phyloP scores from a whole-genome alignment of 2,113 vertebrate genomes.

The Serilophus lunatus region DNA sequence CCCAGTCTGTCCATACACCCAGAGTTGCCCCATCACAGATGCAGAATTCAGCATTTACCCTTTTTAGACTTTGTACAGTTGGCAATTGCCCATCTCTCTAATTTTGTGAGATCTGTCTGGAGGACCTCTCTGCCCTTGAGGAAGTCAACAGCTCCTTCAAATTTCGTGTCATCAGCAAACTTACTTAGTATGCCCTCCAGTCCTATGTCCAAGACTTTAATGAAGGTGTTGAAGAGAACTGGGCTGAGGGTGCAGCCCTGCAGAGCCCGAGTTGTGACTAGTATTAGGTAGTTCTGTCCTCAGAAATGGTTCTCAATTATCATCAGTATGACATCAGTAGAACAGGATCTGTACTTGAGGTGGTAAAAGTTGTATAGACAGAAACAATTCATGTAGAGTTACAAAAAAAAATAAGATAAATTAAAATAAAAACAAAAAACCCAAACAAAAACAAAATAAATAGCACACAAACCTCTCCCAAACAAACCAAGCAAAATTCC shows the following conservation, averaged over 20 bases:
- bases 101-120: not conserved
- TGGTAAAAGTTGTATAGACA: not conserved
- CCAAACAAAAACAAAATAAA: not conserved
- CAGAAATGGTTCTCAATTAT: not conserved
- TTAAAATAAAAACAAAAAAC: not conserved
- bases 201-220: not conserved
- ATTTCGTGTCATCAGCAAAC: not conserved
- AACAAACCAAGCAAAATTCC: not conserved
- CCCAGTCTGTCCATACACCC: not conserved
- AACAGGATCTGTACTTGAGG: not conserved
- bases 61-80: not conserved
- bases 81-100: not conserved
- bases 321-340: not conserved
- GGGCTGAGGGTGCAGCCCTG: not conserved
- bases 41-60: not conserved
- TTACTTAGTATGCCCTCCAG: not conserved
- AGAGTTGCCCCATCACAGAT: not conserved
- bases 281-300: not conserved
- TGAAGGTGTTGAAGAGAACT: not conserved
- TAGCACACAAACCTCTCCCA: not conserved
- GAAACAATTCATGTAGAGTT: not conserved
- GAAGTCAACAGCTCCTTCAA: not conserved
- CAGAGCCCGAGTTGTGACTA: not conserved
- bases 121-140: not conserved
- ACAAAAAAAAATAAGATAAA: not conserved